Base-by-base conservation (phyloP, 92 coral and sea anemone species). In the Palythoa heliodiscus region DNA sequence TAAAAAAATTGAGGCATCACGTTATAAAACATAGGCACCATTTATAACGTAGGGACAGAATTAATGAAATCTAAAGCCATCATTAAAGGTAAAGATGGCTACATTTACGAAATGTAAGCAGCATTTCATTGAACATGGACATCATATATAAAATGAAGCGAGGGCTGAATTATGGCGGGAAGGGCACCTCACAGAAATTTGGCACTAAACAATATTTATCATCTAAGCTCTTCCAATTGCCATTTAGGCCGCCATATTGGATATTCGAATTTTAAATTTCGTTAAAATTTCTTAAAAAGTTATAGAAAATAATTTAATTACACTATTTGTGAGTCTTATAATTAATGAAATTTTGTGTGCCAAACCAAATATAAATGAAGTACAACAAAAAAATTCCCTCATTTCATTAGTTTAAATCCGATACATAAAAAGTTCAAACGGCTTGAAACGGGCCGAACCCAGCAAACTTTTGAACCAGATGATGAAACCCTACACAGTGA, bases 21-120 rank as follows among this genome's bases (percentile, higher is more conserved):
- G n/a, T n/a, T n/a, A n/a, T 14, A 63, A 6, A 17, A 63, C 70
- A 63, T 63, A 63, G 70, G 70, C 70, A 63, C 70, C 70, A 63
- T 63, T 63, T 63, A 63, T 22, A 63, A 63, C 12, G 24, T 63
- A 63, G 70, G 17, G 22, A 7, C 17, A 63, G 12, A 0, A 63
- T 63, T 63, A 17, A 63, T 63, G 17, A 63, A 63, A 63, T 3
- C 70, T 63, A 22, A 22, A 63, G 70, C 70, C 17, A 63, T 63
- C 17, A 61, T 61, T 13, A 16, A 17, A 61, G 55, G 55, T 52
- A 52, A 5, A 6, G 6, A 5, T 52, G 6, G 11, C 11, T 16
- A 12, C 11, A 10, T 53, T 63, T 4, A 17, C 9, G 20, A 63
- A 10, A 20, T 16, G 12, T 20, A 15, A n/a, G 70, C 24, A 63